Evolutionary conservation across 2,113 vertebrate species (phyloP).

Genomic region (Anseranas semipalmata): DNA sequence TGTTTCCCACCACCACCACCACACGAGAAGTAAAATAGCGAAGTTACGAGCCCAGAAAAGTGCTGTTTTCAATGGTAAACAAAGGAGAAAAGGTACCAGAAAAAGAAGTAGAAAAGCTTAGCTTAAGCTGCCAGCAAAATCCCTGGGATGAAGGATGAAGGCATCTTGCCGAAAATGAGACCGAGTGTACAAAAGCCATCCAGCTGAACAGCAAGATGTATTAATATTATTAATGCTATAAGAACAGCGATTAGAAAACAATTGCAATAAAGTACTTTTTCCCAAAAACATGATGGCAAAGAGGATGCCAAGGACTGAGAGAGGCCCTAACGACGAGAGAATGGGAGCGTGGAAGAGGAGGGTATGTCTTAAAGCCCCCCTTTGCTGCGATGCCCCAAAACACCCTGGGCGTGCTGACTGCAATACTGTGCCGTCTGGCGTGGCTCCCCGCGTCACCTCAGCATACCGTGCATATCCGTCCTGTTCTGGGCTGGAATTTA

Average conservation of each 20-base stretch:
- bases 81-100: not conserved
- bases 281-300: not conserved
- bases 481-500: not conserved
- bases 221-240: not conserved
- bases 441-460: not conserved
- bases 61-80: not conserved
- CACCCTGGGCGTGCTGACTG: not conserved
- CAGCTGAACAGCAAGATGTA: not conserved
- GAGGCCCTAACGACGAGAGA: not conserved
- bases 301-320: not conserved
- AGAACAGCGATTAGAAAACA: not conserved
- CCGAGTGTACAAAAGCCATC: not conserved
- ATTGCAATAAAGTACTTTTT: not conserved
- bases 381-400: not conserved
- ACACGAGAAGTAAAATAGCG: not conserved
- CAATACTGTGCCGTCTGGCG: accelerated
- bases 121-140: not conserved
- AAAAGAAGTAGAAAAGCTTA: not conserved
- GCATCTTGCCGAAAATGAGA: not conserved
- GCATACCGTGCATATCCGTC: accelerated
- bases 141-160: not conserved
- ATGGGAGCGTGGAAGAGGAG: not conserved
- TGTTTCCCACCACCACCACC: not conserved
- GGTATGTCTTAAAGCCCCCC: not conserved
- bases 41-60: not conserved